A percentile compares a stretch with the other conserved stretches of the same genome.
Conservation (phyloP, 2,888 invertebrate species). For the Hirtodrosophila alboralis region DNA sequence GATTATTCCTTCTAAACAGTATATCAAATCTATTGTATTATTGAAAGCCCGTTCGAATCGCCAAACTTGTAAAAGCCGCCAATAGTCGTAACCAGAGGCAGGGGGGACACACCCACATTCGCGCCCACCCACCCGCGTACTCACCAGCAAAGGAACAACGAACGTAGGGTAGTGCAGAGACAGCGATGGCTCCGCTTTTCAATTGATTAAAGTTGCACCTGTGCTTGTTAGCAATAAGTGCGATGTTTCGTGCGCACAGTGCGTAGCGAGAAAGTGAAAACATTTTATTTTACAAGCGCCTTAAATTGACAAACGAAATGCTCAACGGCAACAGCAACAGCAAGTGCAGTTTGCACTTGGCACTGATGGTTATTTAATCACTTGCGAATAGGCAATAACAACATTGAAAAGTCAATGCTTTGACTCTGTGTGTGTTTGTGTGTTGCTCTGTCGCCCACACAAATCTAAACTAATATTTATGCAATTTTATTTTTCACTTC, state of each 20-base stretch:
- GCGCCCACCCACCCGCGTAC: slow-evolving; percentile 16
- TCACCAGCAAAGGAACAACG: slow-evolving; percentile 63
- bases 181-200: slow-evolving; percentile 32
- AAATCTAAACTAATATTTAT: slow-evolving; percentile 53
- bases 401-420: slow-evolving; percentile 66
- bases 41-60: slow-evolving; percentile 3
- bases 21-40: slow-evolving; percentile 22
- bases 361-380: slow-evolving; percentile 72
- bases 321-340: slow-evolving; percentile 15
- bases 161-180: slow-evolving; percentile 33
- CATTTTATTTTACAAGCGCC: slow-evolving; percentile 75
- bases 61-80: slow-evolving; percentile 5
- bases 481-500: slow-evolving; percentile 65
- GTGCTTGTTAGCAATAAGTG: slow-evolving; percentile 44
- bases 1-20: slow-evolving; percentile 23
- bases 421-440: slow-evolving; percentile 13
- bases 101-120: slow-evolving; percentile 19
- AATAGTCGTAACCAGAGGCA: not conserved
- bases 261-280: slow-evolving; percentile 75
- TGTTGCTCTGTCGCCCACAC: slow-evolving; percentile 28
- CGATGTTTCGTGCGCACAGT: slow-evolving; percentile 65
- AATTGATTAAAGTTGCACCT: slow-evolving; percentile 39
- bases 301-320: slow-evolving; percentile 55
- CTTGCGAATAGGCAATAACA: slow-evolving; percentile 31
- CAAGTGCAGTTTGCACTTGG: slow-evolving; percentile 58